Conservation (phyloP, 2,888 invertebrate genomes). For the Hoplodrina ambigua region DNA sequence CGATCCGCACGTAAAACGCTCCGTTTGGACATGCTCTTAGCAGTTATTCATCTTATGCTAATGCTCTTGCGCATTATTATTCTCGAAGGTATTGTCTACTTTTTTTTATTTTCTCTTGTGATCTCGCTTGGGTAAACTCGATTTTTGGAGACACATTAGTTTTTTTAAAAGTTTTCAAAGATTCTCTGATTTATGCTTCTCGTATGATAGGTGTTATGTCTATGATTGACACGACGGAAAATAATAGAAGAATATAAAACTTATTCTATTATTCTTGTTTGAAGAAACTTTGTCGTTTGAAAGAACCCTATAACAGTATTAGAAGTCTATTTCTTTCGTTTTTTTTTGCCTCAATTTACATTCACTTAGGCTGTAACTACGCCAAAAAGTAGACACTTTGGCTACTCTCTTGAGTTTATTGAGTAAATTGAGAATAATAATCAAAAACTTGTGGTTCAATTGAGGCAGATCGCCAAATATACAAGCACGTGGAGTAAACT, state of each 20-base stretch:
- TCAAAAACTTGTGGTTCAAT: too few relatives aligned
- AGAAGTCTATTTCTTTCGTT: background rate
- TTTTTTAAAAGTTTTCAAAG: background rate
- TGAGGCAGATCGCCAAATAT: too few relatives aligned
- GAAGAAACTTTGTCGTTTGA: background rate
- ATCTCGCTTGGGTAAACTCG: background rate
- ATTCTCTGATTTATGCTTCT: background rate
- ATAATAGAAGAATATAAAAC: background rate
- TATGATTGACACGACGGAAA: background rate
- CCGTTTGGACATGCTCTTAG: constrained; percentile 25
- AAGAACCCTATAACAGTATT: background rate
- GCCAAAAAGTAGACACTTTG: background rate
- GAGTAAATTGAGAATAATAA: background rate
- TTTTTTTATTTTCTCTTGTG: background rate
- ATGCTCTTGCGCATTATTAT: constrained; percentile 27
- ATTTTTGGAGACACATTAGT: background rate
- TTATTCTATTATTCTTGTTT: background rate
- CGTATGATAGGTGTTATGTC: background rate
- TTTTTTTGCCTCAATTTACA: background rate
- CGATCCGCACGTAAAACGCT: background rate
- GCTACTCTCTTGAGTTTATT: too few relatives aligned
- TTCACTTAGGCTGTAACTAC: background rate
- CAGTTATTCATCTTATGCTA: constrained; percentile 37
- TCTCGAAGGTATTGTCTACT: background rate
- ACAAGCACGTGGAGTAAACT: too few relatives aligned